Evolutionary conservation across 2,113 vertebrate species (phyloP), one percentile per base, ranked within the genome.

Genomic region (Pachyramphus minor): DNA sequence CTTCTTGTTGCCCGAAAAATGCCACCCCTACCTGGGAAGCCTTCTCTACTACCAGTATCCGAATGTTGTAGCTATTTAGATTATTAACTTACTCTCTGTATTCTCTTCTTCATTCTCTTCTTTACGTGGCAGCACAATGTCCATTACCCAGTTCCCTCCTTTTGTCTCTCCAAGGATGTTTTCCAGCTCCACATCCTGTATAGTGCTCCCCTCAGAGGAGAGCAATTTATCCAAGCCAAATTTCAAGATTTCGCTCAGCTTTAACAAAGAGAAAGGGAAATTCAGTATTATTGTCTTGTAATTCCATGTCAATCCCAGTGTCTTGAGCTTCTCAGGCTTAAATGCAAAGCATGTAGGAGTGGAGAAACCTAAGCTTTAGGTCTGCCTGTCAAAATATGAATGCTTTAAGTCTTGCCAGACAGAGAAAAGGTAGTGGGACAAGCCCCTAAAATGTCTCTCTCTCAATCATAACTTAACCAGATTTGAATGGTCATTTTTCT

Each of bases 191-290:
- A 98, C 97, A 17, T 99, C 98, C 92, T 98, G 97, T 44, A 99
- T 8, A 1, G 98, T 98, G 94, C 98, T 99, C 74, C 98, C 98
- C 11, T 99, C 98, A 8, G 98, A 98, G 2, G 98, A 98, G 28
- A 99, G 93, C 50, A 99, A 97, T 84, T 99, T 99, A 97, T 99
- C 99, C 75, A 99, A 97, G 55, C 99, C 99, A 33, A 99, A 99
- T 97, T 99, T 99, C 95, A 99, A 97, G 95, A 99, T 99, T 95
- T 99, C 99, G 60, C 98, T 98, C 35, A 99, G 96, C 99, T 99
- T 95, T 74, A 89, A 91, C 5, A 82, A 69, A 97, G 33, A 94
- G 89, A 95, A 92, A 10, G 42, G 79, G n/a, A 92, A 63, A 37
- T 59, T 78, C 20, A 62, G 20, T 63, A 47, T 69, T 77, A 90